Evolutionary conservation across 1,140 invertebrate genomes (phyloP), one percentile per base, ranked within the genome.

Genomic region (Drosophila varians): DNA sequence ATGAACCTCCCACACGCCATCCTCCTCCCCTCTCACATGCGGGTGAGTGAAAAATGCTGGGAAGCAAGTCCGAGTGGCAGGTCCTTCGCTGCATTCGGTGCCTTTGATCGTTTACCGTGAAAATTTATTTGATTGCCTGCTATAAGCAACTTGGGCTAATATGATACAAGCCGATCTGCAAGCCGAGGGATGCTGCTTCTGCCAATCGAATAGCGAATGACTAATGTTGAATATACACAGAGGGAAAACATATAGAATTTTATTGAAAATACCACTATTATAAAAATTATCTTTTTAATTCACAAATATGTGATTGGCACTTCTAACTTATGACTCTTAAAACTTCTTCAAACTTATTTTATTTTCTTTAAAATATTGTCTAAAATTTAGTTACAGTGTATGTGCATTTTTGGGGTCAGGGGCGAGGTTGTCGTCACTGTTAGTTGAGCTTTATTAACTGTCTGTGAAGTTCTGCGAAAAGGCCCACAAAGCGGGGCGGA

Each of bases 61-160:
- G 54, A 64, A 80, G 58, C 48, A 62, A 51, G 77, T 72, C 55
- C 69, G 65, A 69, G 80, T 55, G 74, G 62, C 40, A 60, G 46
- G 69, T 51, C 54, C 38, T 26, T 43, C 14, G 45, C 36, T 75
- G 57, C 65, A 64, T 28, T 31, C 47, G 26, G n/a, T 77, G 77
- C 56, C 83, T 87, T 87, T 87, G 83, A 87, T 86, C 77, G 83
- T 43, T 75, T 77, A 68, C 65, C 83, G 82, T 83, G 83, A 87
- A 86, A 87, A 87, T 87, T 87, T 87, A 87, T 87, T 87, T 87
- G 83, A 87, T 87, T 87, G 83, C 83, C 56, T 54, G 77, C 77
- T 74, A 86, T 86, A 87, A 86, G 80, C 82, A 77, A 82, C 77
- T 87, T 38, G 21, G 56, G 56, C 77, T 87, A 87, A 87, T 86